These are phyloP conservation scores for Chelon labrosus DNA, from an alignment of 2,797 vertebrate genomes.

Conservation along the genomic window DNA sequence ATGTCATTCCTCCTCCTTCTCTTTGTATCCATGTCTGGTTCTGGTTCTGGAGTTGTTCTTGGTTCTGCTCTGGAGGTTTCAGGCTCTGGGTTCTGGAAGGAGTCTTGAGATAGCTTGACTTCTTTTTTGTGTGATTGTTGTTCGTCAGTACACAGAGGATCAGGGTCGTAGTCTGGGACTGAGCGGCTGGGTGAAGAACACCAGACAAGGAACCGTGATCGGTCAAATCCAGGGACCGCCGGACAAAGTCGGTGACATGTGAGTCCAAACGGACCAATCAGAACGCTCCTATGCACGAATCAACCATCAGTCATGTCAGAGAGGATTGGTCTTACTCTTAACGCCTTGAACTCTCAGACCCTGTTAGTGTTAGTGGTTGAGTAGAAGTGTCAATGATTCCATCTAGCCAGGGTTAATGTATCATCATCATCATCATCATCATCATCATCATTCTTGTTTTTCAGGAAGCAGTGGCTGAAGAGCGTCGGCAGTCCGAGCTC, in stretches of 20 bases:
- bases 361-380: too few species aligned
- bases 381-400: too few species aligned
- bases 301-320: not conserved
- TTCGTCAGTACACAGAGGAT: constrained; percentile 90
- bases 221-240: constrained; percentile 91
- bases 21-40: too few species aligned
- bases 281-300: not conserved
- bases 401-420: too few species aligned
- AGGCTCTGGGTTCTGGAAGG: too few species aligned
- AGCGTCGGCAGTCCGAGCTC: constrained; percentile 91
- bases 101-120: too few species aligned
- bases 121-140: not conserved
- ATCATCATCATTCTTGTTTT: not conserved
- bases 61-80: too few species aligned
- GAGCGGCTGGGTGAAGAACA: constrained; percentile 95
- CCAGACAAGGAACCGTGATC: constrained; percentile 89
- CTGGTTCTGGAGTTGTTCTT: too few species aligned
- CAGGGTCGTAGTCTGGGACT: constrained; percentile 89
- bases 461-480: constrained; percentile 91
- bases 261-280: constrained; percentile 73
- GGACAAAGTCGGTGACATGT: constrained; percentile 90
- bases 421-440: too few species aligned
- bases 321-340: too few species aligned
- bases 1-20: too few species aligned
- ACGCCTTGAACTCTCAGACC: too few species aligned